phyloP scores from a whole-genome alignment of 2,888 invertebrate genomes.

The Parapristionchus giblindavisi region DNA sequence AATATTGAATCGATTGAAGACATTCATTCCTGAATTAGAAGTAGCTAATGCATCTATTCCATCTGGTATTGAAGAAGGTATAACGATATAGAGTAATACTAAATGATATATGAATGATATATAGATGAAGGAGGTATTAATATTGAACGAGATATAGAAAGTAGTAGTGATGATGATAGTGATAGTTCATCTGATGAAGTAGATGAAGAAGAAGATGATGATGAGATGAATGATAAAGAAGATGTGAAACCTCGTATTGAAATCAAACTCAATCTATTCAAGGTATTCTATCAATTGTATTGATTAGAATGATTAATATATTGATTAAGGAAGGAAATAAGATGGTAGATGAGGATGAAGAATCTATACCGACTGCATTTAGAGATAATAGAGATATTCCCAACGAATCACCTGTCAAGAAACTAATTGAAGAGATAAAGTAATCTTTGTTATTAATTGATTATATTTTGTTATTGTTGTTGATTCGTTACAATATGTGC shows the following conservation, averaged over 20 bases:
- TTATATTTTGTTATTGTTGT: constrained; percentile 32
- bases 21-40: constrained; percentile 54
- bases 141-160: constrained; percentile 40
- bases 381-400: constrained; percentile 10
- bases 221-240: constrained; percentile 27
- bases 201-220: constrained; percentile 34
- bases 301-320: neutral
- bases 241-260: constrained; percentile 6
- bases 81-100: neutral
- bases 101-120: neutral
- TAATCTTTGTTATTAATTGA: constrained; percentile 18
- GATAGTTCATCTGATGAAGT: constrained; percentile 21
- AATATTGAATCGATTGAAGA: constrained; percentile 39
- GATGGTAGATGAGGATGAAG: constrained; percentile 19
- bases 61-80: neutral
- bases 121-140: constrained; percentile 34
- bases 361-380: constrained; percentile 19
- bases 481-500: neutral
- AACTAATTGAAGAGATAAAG: constrained; percentile 44
- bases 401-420: constrained; percentile 8
- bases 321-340: constrained; percentile 17
- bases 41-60: constrained; percentile 50
- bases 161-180: constrained; percentile 37
- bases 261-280: neutral
- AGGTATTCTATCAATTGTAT: neutral